Evolutionary conservation across 2,113 vertebrate genomes (phyloP).

Genomic region (Hippoglossus stenolepis): DNA sequence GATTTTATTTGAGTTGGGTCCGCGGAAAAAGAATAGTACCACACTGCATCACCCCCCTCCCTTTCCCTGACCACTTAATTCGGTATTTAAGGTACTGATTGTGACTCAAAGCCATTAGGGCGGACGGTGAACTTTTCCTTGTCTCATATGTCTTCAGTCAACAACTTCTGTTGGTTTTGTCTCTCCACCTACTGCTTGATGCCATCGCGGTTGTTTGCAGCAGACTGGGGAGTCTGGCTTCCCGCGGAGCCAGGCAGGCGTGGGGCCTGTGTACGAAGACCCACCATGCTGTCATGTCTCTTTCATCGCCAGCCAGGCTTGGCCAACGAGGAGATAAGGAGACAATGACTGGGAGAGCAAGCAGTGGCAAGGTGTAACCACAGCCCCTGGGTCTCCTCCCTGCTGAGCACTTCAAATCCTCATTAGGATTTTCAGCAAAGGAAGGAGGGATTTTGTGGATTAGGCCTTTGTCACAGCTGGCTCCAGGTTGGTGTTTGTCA

Average conservation of each 20-base stretch:
- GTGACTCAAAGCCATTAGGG: constrained; percentile 19
- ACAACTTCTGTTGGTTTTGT: constrained; percentile 70
- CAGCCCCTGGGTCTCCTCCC: constrained; percentile 69
- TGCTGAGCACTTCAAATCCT: constrained; percentile 81
- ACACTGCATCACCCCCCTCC: constrained; percentile 7
- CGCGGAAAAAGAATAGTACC: constrained; percentile 3
- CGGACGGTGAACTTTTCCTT: constrained; percentile 29
- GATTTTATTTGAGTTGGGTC: too few relatives aligned
- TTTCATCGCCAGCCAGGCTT: constrained; percentile 82
- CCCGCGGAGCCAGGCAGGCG: constrained; percentile 70
- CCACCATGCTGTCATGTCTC: constrained; percentile 78
- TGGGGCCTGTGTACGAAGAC: constrained; percentile 77
- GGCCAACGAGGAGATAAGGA: constrained; percentile 81
- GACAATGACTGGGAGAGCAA: constrained; percentile 79
- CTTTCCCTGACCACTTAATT: constrained; percentile 35
- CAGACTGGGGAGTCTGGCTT: constrained; percentile 77
- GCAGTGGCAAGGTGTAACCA: constrained; percentile 80
- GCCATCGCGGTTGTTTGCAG: constrained; percentile 75
- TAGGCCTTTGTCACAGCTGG: constrained; percentile 85
- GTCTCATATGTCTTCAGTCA: constrained; percentile 70
- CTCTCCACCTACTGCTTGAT: constrained; percentile 65
- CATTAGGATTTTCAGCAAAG: constrained; percentile 85
- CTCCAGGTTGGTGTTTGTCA: constrained; percentile 84
- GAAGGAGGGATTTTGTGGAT: constrained; percentile 81
- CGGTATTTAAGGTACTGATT: constrained; percentile 27